Base-by-base conservation (phyloP, 2,797 vertebrate genomes). In the Neomorphus geoffroyi region DNA sequence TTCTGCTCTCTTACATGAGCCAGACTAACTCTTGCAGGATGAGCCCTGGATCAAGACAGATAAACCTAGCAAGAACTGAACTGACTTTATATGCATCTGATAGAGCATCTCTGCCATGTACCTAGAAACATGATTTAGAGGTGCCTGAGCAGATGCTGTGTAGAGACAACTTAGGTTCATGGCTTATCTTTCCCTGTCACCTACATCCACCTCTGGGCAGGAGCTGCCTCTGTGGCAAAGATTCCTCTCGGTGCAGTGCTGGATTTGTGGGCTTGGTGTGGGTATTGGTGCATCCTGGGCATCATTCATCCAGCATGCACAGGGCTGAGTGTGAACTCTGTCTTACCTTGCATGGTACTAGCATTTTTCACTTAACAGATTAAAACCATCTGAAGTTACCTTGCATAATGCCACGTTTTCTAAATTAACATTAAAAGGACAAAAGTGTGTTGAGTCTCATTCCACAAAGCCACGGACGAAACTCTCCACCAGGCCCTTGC, bases 201-300 rank as follows among this genome's bases (percentile, higher is more conserved):
- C 32, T 0, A 0, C 57, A 69, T 30, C 9, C 13, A 18, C 9
- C 50, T 24, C 33, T 39, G 24, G 21, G 23, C 28, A 32, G 53
- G 45, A 46, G 16, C 18, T 72, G 41, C 13, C 30, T 14, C 48
- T 11, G 17, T 15, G 26, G 43, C 22, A 53, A 0, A 1, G 30
- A 33, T 28, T 16, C n/a, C 13, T 18, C 7, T 8, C 0, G 2
- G 24, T 11, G 11, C 26, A 32, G 28, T 32, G 15, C 65, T 39
- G n/a, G 26, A 13, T 21, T 0, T 0, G 19, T 35, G 60, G 37
- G 26, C 17, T 78, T 2, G 0, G 6, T 1, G 0, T 3, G 18
- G 13, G 6, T 48, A 61, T 10, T 11, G 22, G 26, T 23, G 37
- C n/a, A 16, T 13, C 41, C 35, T 1, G 3, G 48, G 7, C 22